phyloP scores from a whole-genome alignment of 64 coral and sea anemone species.

The Platygyra sinensis region DNA sequence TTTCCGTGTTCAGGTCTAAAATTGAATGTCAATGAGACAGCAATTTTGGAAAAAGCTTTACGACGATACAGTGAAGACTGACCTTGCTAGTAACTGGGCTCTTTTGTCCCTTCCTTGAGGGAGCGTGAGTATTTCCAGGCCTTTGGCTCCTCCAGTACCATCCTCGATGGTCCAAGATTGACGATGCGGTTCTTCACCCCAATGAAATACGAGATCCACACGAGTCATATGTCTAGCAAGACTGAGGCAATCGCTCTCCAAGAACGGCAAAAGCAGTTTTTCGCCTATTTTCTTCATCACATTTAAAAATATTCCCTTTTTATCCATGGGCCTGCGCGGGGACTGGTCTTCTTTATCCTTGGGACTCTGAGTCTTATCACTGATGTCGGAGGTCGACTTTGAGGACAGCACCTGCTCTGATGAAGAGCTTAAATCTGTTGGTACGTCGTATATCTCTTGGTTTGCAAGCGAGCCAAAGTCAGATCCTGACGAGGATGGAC shows the following conservation, averaged over 20 bases:
- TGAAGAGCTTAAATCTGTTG: background rate
- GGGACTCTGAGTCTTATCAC: background rate
- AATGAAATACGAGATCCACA: conserved; percentile 63
- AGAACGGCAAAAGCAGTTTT: conserved; percentile 63
- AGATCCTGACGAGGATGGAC: conserved; percentile 14
- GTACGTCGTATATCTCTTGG: background rate
- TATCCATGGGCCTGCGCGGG: conserved; percentile 21
- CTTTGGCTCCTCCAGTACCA: conserved; percentile 73
- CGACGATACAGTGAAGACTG: background rate
- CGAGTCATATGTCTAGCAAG: conserved; percentile 81
- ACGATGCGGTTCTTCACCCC: conserved; percentile 51
- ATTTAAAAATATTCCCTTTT: conserved; percentile 83
- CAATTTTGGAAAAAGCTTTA: background rate
- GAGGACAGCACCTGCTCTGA: background rate
- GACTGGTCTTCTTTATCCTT: background rate
- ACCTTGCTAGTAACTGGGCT: conserved; percentile 73
- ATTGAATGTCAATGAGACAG: no score
- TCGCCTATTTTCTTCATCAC: conserved; percentile 75
- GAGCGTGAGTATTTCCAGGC: conserved; percentile 73
- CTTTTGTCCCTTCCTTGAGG: conserved; percentile 84
- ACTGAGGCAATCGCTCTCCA: conserved; percentile 46
- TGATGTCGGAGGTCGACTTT: background rate
- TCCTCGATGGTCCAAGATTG: conserved; percentile 62
- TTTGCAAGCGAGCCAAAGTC: background rate
- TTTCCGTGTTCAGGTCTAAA: no score